Percentiles rank a stretch among this genome's conserved stretches.
These are phyloP conservation scores for Lordiphosa mommai DNA, from an alignment of 1,140 invertebrate genomes.

Conservation along the genomic window DNA sequence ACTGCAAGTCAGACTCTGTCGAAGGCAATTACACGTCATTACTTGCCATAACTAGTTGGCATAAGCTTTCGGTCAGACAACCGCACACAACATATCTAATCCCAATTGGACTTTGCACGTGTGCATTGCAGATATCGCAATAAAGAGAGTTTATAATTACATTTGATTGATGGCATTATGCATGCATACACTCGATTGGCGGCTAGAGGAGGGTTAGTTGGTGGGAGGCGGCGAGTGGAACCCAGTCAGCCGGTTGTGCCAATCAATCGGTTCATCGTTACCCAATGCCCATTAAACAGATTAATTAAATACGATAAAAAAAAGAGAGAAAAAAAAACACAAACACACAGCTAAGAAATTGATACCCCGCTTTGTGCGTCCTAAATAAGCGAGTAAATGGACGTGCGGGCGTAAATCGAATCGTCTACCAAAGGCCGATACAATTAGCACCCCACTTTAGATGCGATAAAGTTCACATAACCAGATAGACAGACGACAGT, in stretches of 20 bases:
- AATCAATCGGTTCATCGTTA: constrained; percentile 44
- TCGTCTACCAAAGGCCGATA: constrained; percentile 40
- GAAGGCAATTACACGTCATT: constrained; percentile 25
- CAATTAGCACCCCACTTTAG: constrained; percentile 62
- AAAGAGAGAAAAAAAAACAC: constrained; percentile 21
- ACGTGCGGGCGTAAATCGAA: constrained; percentile 30
- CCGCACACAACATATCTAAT: constrained; percentile 2
- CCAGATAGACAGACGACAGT: constrained; percentile 9
- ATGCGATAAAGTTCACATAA: constrained; percentile 53
- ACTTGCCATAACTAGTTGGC: constrained; percentile 17
- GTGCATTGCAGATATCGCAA: constrained; percentile 7
- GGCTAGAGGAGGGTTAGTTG: neutral
- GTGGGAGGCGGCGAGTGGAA: neutral
- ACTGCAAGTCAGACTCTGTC: constrained; percentile 23
- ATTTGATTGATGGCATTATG: constrained; percentile 72
- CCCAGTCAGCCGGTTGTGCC: constrained; percentile 20
- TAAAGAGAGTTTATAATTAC: constrained; percentile 60
- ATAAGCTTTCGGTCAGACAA: constrained; percentile 1
- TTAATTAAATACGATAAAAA: constrained; percentile 71
- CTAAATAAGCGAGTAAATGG: constrained; percentile 28
- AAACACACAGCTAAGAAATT: constrained; percentile 39
- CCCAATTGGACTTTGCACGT: constrained; percentile 11
- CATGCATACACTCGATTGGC: constrained; percentile 36
- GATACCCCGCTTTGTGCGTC: constrained; percentile 21
- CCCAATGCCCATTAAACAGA: constrained; percentile 60